These are phyloP conservation scores for Porites lutea DNA, from an alignment of 64 coral and sea anemone genomes.

Conservation along the genomic window DNA sequence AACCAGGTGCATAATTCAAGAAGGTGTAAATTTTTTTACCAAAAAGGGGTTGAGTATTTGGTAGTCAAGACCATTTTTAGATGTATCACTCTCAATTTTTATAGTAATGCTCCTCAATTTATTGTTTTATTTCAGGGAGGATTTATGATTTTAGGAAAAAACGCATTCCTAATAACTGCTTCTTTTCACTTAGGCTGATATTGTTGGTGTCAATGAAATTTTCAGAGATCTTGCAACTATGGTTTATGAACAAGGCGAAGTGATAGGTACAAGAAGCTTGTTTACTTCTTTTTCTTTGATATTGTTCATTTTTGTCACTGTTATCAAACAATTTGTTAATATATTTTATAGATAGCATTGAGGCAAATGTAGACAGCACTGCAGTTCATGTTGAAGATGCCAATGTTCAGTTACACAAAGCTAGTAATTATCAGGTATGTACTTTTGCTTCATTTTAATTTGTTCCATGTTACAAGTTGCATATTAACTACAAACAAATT, in stretches of 20 bases:
- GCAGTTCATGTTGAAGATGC: conserved; percentile 69
- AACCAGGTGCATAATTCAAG: no score
- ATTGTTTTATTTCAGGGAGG: neutral
- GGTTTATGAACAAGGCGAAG: conserved; percentile 97
- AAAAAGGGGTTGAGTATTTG: no score
- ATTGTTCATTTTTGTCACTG: neutral
- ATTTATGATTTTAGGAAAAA: neutral
- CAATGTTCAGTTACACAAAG: conserved; percentile 81
- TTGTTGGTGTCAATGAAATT: conserved; percentile 98
- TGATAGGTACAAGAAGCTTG: conserved; percentile 75
- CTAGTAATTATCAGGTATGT: conserved; percentile 76
- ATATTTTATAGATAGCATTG: conserved; percentile 77
- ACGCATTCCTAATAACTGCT: neutral
- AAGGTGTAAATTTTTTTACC: no score
- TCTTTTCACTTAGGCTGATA: conserved; percentile 68
- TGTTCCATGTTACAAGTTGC: no score
- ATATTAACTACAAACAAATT: no score
- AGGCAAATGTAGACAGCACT: conserved; percentile 80
- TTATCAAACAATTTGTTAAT: neutral
- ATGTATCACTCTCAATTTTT: no score
- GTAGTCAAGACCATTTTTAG: no score
- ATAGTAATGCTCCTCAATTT: no score
- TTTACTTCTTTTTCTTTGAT: neutral
- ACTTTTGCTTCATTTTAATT: neutral
- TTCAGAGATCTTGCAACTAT: conserved; percentile 96